These are phyloP conservation scores for Zaprionus obscuricornis DNA, from an alignment of 2,888 invertebrate genomes.

Conservation along the genomic window DNA sequence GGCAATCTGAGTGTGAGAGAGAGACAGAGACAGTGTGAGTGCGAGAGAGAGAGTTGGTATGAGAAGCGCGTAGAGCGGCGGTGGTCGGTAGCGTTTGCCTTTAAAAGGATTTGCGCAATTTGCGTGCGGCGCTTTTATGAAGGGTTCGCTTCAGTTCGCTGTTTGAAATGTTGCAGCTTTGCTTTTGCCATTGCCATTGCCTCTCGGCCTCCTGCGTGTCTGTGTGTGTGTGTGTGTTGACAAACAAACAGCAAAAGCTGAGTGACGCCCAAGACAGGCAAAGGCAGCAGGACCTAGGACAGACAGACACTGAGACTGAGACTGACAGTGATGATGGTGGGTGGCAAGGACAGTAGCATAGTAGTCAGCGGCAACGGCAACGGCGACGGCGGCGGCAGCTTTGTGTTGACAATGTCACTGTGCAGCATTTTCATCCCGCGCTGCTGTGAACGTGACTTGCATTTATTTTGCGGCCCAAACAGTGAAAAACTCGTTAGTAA, in stretches of 20 bases:
- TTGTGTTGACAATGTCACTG: slow-evolving; percentile 75
- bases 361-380: slow-evolving; percentile 39
- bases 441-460: slow-evolving; percentile 69
- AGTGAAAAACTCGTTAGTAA: slow-evolving; percentile 73
- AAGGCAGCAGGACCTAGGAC: slow-evolving; percentile 43
- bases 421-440: slow-evolving; percentile 55
- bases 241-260: slow-evolving; percentile 74
- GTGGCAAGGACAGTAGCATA: slow-evolving; percentile 34
- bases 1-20: slow-evolving; percentile 7
- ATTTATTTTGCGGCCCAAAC: slow-evolving; percentile 63
- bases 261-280: slow-evolving; percentile 71
- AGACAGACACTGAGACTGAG: no score
- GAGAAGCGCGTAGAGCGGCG: slow-evolving; percentile 55
- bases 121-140: slow-evolving; percentile 52
- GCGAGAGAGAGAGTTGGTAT: slow-evolving; percentile 8
- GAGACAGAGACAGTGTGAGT: slow-evolving; percentile 9
- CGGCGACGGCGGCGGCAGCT: slow-evolving; percentile 29
- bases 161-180: no score
- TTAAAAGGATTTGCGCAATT: slow-evolving; percentile 81
- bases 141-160: no score
- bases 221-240: slow-evolving; percentile 56
- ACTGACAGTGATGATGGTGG: slow-evolving; percentile 6
- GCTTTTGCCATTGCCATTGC: no score
- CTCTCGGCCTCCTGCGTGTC: slow-evolving; percentile 19
- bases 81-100: slow-evolving; percentile 51